These are phyloP conservation scores for Eristalis intricaria DNA, from an alignment of 2,888 invertebrate genomes.

Conservation along the genomic window DNA sequence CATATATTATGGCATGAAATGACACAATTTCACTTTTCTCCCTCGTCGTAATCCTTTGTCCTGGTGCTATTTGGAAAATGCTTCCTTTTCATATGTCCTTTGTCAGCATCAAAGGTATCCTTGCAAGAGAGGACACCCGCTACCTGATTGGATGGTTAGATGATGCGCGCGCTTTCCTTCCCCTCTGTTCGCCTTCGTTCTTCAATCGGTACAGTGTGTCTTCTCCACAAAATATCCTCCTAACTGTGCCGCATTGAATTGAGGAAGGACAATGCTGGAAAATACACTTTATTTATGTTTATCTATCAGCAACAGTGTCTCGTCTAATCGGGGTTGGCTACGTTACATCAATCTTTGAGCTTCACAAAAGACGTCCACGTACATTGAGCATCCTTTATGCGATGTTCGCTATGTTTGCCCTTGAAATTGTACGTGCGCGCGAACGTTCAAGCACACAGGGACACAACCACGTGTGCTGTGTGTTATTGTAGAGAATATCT, in stretches of 20 bases:
- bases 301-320: conserved; percentile 45
- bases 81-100: conserved; percentile 14
- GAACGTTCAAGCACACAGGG: background rate
- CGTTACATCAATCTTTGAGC: conserved; percentile 48
- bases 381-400: background rate
- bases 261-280: conserved; percentile 13
- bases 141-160: conserved; percentile 60
- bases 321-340: conserved; percentile 15
- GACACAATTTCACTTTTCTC: conserved; percentile 78
- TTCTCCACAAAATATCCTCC: conserved; percentile 27
- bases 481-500: background rate
- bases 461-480: background rate
- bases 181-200: background rate
- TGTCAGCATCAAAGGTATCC: conserved; percentile 34
- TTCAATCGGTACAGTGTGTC: background rate
- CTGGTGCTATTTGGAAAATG: conserved; percentile 43
- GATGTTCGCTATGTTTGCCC: conserved; percentile 5
- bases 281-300: conserved; percentile 52
- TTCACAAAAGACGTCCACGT: conserved; percentile 33
- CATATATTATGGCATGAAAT: conserved; percentile 76
- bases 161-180: conserved; percentile 48
- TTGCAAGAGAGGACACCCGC: conserved; percentile 57
- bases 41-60: conserved; percentile 54
- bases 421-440: conserved; percentile 5
- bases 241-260: conserved; percentile 50